A percentile compares a stretch with the other conserved stretches of the same genome.
These are phyloP conservation scores for Pangasianodon hypophthalmus DNA, from an alignment of 2,113 vertebrate species.

Conservation along the genomic window DNA sequence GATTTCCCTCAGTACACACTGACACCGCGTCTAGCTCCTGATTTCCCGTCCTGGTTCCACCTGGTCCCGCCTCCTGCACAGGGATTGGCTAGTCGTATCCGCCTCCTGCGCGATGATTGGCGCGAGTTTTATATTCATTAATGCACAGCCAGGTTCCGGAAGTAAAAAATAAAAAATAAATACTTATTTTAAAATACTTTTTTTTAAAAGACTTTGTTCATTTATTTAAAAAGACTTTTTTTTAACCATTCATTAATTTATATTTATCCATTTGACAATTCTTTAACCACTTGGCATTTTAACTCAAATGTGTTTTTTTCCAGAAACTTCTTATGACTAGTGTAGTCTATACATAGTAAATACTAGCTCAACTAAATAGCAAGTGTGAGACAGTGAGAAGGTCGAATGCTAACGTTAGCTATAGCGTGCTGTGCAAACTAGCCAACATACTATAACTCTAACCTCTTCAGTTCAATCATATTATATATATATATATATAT, in stretches of 20 bases:
- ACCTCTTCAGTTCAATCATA: too few relatives aligned
- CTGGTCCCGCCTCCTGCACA: not conserved
- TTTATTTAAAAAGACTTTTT: not conserved
- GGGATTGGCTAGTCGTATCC: not conserved
- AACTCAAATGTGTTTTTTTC: not conserved
- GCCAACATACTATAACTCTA: too few relatives aligned
- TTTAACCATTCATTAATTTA: not conserved
- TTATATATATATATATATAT: too few relatives aligned
- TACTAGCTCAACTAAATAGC: too few relatives aligned
- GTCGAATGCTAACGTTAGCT: too few relatives aligned
- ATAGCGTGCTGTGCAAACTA: too few relatives aligned
- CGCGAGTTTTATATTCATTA: not conserved
- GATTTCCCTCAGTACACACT: too few relatives aligned
- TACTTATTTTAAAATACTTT: too few relatives aligned
- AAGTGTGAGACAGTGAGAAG: too few relatives aligned
- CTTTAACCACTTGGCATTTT: not conserved
- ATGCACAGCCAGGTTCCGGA: not conserved
- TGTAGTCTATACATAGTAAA: too few relatives aligned
- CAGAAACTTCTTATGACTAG: not conserved
- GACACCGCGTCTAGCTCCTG: not conserved
- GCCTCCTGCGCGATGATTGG: not conserved
- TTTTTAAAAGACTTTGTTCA: too few relatives aligned
- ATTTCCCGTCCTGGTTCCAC: not conserved
- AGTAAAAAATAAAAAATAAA: not conserved
- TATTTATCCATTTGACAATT: not conserved